Evolutionary conservation across 2,797 vertebrate genomes (phyloP), one percentile per base, ranked within the genome.

Genomic region (Eulemur coronatus): DNA sequence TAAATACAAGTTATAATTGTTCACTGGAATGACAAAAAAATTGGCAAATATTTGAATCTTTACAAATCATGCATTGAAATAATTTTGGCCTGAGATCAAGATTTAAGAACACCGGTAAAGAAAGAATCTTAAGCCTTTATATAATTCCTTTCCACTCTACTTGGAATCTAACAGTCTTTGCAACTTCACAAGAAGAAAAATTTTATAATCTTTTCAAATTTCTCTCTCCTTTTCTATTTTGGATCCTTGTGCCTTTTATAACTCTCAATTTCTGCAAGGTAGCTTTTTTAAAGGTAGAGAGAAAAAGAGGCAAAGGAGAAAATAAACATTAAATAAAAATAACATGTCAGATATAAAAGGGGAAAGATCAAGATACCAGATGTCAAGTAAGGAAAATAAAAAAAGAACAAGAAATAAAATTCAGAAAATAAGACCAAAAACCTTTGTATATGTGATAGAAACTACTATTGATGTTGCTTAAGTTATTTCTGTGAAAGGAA

Each of bases 1-100:
- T 78, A 61, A 95, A 57, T 33, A 78, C 67, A 73, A 91, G 9
- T 41, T 78, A 30, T 79, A 84, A 61, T 9, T 90, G 26, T 69
- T 79, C 20, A 82, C 24, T 73, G 65, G 20, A 30, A 67, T 78
- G 52, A 7, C 17, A 81, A 91, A 76, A 76, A 88, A 69, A 52
- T 46, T 72, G 81, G 28, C 18, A 95, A 91, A 86, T 41, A 92
- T 75, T 48, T 92, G 7, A 82, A 76, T 94, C 41, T 88, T 89
- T 76, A 89, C 17, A 94, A 95, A 97, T 85, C 20, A 89, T 3
- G 3, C 28, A 61, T 9, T 80, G 73, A 89, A 89, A 96, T 57
- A 75, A 87, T 89, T 96, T 33, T 91, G 84, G 50, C 8, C 69
- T 75, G 92, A 95, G 65, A 91, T 92, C 33, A 95, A 93, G 55